A percentile compares a stretch with the other conserved stretches of the same genome.
phyloP scores from a whole-genome alignment of 1,140 invertebrate species.

The Tribolium castaneum region DNA sequence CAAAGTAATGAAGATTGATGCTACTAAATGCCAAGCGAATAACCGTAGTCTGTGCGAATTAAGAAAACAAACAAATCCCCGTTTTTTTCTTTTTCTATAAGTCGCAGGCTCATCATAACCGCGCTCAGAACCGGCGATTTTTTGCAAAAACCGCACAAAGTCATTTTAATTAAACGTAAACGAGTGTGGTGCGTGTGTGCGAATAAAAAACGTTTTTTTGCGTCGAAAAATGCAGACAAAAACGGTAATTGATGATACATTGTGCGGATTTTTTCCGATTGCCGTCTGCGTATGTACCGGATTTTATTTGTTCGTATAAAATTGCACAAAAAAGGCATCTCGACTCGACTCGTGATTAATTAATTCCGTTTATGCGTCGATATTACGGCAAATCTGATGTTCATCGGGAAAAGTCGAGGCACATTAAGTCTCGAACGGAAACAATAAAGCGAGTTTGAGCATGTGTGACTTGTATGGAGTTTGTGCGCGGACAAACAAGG shows the following conservation, averaged over 20 bases:
- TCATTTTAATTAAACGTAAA: background rate
- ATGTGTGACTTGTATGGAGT: conserved; percentile 31
- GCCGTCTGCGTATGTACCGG: background rate
- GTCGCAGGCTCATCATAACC: background rate
- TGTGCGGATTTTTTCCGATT: conserved; percentile 14
- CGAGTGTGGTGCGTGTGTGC: background rate
- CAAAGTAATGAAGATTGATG: conserved; percentile 32
- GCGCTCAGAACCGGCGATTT: background rate
- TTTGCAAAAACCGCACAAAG: background rate
- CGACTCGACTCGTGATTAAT: background rate
- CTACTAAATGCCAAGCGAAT: conserved; percentile 13
- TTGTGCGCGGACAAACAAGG: conserved; percentile 51
- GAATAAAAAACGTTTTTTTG: background rate
- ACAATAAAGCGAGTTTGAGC: conserved; percentile 17
- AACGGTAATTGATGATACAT: conserved; percentile 32
- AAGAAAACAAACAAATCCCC: conserved; percentile 22
- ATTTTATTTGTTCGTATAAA: background rate
- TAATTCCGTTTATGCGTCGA: background rate
- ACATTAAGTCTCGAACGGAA: conserved; percentile 17
- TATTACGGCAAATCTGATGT: conserved; percentile 1
- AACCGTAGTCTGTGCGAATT: conserved; percentile 5
- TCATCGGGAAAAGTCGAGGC: background rate
- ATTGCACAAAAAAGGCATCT: conserved; percentile 2
- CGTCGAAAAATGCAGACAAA: background rate
- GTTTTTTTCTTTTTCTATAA: background rate